These are phyloP conservation scores for Dynastes grantii DNA, from an alignment of 2,888 invertebrate species.

Conservation along the genomic window DNA sequence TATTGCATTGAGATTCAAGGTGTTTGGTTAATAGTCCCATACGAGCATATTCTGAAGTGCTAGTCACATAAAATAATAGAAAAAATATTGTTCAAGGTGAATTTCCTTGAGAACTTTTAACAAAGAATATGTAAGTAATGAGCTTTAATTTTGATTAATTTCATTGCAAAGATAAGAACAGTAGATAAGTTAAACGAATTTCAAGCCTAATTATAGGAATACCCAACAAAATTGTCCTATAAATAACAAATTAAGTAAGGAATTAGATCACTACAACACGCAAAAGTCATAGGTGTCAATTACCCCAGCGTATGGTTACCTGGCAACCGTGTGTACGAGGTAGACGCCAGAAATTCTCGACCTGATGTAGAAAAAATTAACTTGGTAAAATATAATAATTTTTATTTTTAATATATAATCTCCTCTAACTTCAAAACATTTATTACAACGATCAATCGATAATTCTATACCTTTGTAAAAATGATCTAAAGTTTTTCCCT, in stretches of 20 bases:
- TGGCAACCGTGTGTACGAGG: too few relatives aligned
- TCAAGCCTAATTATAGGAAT: too few relatives aligned
- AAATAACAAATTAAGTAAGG: conserved; percentile 1
- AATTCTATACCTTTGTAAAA: too few relatives aligned
- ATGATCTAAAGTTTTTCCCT: too few relatives aligned
- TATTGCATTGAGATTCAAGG: conserved; percentile 23
- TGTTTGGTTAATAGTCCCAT: background rate
- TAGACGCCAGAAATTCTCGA: too few relatives aligned
- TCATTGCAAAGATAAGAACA: too few relatives aligned
- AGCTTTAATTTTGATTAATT: background rate
- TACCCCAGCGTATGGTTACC: background rate
- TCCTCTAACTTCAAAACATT: too few relatives aligned
- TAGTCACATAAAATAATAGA: conserved; percentile 7
- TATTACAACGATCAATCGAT: too few relatives aligned
- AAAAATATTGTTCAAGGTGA: conserved; percentile 15
- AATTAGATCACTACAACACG: background rate
- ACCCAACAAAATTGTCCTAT: background rate
- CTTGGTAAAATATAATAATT: too few relatives aligned
- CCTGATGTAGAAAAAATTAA: too few relatives aligned
- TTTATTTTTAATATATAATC: too few relatives aligned
- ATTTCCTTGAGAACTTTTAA: conserved; percentile 12
- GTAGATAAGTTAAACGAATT: background rate
- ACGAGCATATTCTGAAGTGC: background rate
- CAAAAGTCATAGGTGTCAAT: conserved; percentile 18
- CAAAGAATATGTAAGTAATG: background rate